These are phyloP conservation scores for Mus caroli DNA, from an alignment of 2,797 vertebrate species.

Conservation along the genomic window DNA sequence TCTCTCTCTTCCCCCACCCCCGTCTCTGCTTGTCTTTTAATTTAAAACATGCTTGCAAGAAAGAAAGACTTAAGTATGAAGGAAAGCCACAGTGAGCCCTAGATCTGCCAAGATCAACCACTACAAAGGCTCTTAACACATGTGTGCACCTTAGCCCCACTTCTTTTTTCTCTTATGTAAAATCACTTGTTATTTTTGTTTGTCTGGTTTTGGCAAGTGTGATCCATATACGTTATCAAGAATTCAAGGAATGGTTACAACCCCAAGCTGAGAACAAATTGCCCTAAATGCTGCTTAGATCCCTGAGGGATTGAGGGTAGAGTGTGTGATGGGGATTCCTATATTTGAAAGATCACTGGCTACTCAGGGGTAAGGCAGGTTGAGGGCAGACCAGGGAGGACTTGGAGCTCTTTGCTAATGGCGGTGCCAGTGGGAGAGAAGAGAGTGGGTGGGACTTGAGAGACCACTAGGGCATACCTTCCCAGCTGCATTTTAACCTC, in stretches of 20 bases:
- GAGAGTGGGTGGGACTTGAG: background rate
- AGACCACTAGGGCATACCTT: background rate
- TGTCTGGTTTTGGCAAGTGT: background rate
- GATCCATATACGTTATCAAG: background rate
- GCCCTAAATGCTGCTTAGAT: constrained; percentile 20
- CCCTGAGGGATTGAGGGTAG: background rate
- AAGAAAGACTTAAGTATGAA: background rate
- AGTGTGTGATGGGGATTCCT: background rate
- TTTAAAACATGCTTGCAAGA: background rate
- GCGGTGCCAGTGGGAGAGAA: background rate
- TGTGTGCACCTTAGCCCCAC: background rate
- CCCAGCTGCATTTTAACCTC: background rate
- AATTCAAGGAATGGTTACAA: constrained; percentile 47
- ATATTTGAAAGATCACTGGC: background rate
- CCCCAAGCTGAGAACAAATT: constrained; percentile 55
- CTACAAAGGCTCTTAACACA: background rate
- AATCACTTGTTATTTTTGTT: background rate
- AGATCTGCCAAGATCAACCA: background rate
- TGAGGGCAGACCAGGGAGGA: background rate
- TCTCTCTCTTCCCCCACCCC: no score
- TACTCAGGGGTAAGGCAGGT: background rate
- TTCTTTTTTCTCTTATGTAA: background rate
- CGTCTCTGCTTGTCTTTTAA: background rate
- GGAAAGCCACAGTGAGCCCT: background rate
- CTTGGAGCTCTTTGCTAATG: background rate